Percentiles rank a stretch among this genome's conserved stretches.
These are phyloP conservation scores for Microtus pennsylvanicus DNA, from an alignment of 2,113 vertebrate genomes.

Conservation along the genomic window DNA sequence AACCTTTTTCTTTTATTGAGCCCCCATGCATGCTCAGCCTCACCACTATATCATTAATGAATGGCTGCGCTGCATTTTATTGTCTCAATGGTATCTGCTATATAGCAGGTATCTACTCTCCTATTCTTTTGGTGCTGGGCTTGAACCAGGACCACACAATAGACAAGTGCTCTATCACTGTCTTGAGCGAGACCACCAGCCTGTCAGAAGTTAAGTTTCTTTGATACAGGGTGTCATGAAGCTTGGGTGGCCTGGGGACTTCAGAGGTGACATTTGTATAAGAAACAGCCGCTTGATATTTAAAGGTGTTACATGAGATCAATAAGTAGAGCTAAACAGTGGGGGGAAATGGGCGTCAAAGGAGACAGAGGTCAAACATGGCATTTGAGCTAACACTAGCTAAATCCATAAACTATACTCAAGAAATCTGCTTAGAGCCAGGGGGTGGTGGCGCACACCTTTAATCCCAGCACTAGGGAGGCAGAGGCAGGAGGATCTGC, in stretches of 20 bases:
- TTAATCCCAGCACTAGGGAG: too few relatives aligned
- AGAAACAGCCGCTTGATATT: not conserved
- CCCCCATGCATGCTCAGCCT: not conserved
- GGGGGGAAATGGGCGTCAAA: not conserved
- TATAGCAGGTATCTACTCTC: not conserved
- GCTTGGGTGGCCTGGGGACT: not conserved
- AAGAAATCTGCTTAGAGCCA: not conserved
- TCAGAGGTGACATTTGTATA: not conserved
- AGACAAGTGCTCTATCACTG: not conserved
- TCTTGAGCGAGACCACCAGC: not conserved
- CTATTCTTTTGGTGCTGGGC: not conserved
- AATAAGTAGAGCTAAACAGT: not conserved
- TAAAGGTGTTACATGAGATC: not conserved
- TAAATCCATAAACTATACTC: not conserved
- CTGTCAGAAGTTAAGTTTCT: not conserved
- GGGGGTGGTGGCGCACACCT: too few relatives aligned
- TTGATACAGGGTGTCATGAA: not conserved
- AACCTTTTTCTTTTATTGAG: too few relatives aligned
- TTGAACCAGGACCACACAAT: not conserved
- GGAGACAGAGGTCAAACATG: not conserved
- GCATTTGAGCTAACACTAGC: too few relatives aligned
- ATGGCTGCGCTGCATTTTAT: not conserved
- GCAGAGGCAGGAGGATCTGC: too few relatives aligned
- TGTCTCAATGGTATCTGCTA: not conserved
- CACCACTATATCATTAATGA: not conserved